Conservation (phyloP, 2,113 vertebrate genomes). For the Delphinapterus leucas region DNA sequence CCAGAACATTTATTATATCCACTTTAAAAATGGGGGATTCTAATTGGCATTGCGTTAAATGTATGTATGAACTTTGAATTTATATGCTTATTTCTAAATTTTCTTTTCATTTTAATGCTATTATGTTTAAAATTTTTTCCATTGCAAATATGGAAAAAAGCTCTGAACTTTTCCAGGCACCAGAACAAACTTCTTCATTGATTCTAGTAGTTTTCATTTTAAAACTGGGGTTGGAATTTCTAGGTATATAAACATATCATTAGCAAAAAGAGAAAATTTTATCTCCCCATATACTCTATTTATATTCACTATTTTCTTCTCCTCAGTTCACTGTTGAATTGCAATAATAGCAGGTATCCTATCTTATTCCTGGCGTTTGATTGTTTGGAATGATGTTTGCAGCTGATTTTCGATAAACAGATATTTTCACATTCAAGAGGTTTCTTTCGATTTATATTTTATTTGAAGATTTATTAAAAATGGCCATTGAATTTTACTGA, state of each 20-base stretch:
- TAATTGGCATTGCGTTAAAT: background rate
- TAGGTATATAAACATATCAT: background rate
- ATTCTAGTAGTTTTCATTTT: constrained; percentile 11
- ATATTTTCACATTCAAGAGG: background rate
- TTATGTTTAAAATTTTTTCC: background rate
- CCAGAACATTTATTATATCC: background rate
- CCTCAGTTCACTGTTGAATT: background rate
- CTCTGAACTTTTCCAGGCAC: background rate
- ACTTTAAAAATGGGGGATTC: background rate
- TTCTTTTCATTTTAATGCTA: constrained; percentile 24
- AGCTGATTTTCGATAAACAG: background rate
- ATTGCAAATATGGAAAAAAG: background rate
- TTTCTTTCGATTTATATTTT: background rate
- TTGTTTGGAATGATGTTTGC: constrained; percentile 33
- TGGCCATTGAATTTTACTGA: background rate
- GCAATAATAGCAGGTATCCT: background rate
- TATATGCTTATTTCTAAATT: background rate
- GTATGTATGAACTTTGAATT: background rate
- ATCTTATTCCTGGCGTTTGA: background rate
- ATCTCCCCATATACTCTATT: background rate
- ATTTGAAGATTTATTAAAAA: constrained; percentile 1
- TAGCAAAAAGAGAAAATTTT: background rate
- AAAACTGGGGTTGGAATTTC: background rate
- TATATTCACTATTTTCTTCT: background rate
- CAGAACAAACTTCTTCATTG: background rate